Conservation (phyloP, 2,113 vertebrate species). For the Tauraco erythrolophus region DNA sequence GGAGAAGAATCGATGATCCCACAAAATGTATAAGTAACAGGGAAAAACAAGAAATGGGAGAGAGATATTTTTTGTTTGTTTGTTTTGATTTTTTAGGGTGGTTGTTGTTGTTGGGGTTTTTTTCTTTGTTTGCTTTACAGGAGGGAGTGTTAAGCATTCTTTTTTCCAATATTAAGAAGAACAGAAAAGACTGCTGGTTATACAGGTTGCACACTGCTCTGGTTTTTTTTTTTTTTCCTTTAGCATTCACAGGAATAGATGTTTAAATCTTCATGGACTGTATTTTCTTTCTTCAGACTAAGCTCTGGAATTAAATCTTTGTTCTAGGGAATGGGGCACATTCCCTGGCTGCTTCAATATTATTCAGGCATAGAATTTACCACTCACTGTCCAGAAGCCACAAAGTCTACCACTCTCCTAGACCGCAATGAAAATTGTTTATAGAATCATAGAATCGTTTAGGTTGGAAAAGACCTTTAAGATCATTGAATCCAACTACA, state of each 20-base stretch:
- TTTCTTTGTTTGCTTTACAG: not conserved
- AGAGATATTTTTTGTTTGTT: not conserved
- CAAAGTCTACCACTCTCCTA: not conserved
- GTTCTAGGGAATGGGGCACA: not conserved
- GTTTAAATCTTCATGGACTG: not conserved
- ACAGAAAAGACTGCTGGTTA: not conserved
- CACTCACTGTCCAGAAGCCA: not conserved
- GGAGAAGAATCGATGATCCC: not conserved
- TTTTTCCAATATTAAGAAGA: not conserved
- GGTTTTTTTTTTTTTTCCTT: not conserved
- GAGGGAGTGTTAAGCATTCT: not conserved
- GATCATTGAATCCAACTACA: not conserved
- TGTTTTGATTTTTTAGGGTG: not conserved
- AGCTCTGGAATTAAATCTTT: not conserved
- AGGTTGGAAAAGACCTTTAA: not conserved
- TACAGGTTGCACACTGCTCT: fast-evolving
- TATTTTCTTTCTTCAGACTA: not conserved
- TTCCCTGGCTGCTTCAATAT: not conserved
- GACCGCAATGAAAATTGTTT: not conserved
- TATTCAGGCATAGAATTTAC: not conserved
- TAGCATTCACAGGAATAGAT: not conserved
- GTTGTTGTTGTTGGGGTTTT: no score
- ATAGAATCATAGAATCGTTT: not conserved
- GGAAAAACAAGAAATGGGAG: not conserved
- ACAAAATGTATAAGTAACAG: not conserved